Conservation (phyloP, 2,797 vertebrate species). For the Chelmon rostratus region DNA sequence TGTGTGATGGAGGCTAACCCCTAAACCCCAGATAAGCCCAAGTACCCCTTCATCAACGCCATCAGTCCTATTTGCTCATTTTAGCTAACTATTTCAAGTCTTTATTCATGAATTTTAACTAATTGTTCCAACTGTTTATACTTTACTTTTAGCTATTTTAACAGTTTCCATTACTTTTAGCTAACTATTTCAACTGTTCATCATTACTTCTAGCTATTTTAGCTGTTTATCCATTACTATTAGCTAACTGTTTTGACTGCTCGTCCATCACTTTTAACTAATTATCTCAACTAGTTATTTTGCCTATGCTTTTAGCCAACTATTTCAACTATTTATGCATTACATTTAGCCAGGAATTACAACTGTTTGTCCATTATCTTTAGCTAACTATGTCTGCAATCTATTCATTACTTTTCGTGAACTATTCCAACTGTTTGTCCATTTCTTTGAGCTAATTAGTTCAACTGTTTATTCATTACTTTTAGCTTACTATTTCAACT, state of each 20-base stretch:
- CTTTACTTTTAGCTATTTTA: not conserved
- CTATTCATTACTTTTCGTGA: too few species aligned
- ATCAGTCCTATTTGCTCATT: not conserved
- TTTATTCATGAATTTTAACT: not conserved
- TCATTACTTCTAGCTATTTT: too few species aligned
- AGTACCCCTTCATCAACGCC: not conserved
- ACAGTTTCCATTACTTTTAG: not conserved
- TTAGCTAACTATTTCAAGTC: not conserved
- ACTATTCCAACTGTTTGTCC: too few species aligned
- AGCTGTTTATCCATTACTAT: too few species aligned
- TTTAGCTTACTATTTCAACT: not conserved
- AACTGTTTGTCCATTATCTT: too few species aligned
- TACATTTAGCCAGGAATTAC: too few species aligned
- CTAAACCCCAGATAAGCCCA: not conserved
- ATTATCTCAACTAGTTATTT: not conserved
- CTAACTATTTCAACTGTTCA: not conserved
- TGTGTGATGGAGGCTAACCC: not conserved
- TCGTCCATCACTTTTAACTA: not conserved
- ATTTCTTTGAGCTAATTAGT: too few species aligned
- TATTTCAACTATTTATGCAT: not conserved
- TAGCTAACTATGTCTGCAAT: too few species aligned
- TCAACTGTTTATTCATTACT: too few species aligned
- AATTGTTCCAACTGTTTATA: not conserved
- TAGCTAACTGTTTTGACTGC: not conserved
- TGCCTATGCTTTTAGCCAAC: not conserved